These are phyloP conservation scores for Drosophila grimshawi DNA, from an alignment of 1,140 invertebrate genomes.

Conservation along the genomic window DNA sequence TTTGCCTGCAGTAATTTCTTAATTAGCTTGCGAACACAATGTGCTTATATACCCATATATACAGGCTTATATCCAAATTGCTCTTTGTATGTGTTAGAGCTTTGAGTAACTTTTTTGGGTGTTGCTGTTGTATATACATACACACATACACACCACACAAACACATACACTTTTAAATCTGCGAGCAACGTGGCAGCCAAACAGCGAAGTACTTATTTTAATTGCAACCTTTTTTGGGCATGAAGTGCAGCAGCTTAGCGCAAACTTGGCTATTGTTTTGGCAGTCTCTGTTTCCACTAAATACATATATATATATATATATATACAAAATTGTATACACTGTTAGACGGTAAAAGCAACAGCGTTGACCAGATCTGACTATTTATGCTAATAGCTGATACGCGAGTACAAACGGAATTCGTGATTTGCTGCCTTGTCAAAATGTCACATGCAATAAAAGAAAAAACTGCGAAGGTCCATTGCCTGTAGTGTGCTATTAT, in stretches of 20 bases:
- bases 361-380: not conserved
- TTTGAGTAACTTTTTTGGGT: slow-evolving; percentile 36
- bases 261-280: slow-evolving; percentile 55
- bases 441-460: slow-evolving; percentile 39
- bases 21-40: slow-evolving; percentile 82
- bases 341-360: not conserved
- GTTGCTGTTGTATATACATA: not conserved
- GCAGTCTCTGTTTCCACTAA: not conserved
- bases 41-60: slow-evolving; percentile 66
- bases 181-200: slow-evolving; percentile 48
- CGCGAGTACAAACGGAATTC: slow-evolving; percentile 24
- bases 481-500: slow-evolving; percentile 53
- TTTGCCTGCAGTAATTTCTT: slow-evolving; percentile 83
- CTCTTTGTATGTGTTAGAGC: slow-evolving; percentile 24
- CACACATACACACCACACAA: not conserved
- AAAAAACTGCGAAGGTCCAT: slow-evolving; percentile 8
- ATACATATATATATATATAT: not conserved
- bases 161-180: slow-evolving; percentile 21
- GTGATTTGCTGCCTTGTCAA: not conserved
- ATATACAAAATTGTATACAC: not conserved
- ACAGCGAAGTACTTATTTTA: slow-evolving; percentile 77
- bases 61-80: slow-evolving; percentile 10
- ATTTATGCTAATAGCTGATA: not conserved
- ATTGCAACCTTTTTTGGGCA: slow-evolving; percentile 75
- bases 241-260: slow-evolving; percentile 76